Conservation (phyloP, 2,888 invertebrate species). For the Molanna angustata region DNA sequence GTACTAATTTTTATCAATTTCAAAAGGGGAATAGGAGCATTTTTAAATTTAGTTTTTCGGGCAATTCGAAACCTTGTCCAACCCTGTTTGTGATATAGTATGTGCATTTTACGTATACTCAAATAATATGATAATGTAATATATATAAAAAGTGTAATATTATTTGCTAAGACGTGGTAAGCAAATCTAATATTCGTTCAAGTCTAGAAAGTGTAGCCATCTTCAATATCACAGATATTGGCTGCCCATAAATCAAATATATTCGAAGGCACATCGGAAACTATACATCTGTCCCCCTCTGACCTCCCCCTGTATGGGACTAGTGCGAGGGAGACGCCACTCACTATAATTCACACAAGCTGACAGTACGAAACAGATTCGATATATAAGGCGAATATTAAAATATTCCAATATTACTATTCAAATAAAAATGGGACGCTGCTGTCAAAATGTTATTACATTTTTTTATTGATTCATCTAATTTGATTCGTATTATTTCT, state of each 20-base stretch:
- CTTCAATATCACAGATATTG: conserved; percentile 32
- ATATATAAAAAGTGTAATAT: too few relatives aligned
- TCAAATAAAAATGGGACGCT: conserved; percentile 8
- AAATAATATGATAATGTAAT: too few relatives aligned
- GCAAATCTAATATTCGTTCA: background rate
- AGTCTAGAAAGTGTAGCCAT: conserved; percentile 17
- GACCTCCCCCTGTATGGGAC: background rate
- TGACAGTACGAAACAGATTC: conserved; percentile 32
- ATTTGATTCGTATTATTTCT: too few relatives aligned
- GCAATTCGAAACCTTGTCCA: too few relatives aligned
- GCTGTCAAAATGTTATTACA: background rate
- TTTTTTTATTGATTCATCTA: too few relatives aligned
- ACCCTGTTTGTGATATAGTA: too few relatives aligned
- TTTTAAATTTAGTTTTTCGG: too few relatives aligned
- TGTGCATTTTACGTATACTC: too few relatives aligned
- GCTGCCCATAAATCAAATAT: conserved; percentile 32
- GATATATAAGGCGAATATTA: conserved; percentile 32
- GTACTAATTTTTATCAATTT: too few relatives aligned
- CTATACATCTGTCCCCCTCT: background rate
- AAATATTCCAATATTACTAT: conserved; percentile 28
- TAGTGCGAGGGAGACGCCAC: conserved; percentile 4
- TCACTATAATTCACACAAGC: conserved; percentile 31
- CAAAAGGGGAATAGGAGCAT: too few relatives aligned
- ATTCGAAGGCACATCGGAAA: conserved; percentile 20
- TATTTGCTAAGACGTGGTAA: too few relatives aligned